Conservation (phyloP, 2,113 vertebrate genomes). For the Ochotona curzoniae region DNA sequence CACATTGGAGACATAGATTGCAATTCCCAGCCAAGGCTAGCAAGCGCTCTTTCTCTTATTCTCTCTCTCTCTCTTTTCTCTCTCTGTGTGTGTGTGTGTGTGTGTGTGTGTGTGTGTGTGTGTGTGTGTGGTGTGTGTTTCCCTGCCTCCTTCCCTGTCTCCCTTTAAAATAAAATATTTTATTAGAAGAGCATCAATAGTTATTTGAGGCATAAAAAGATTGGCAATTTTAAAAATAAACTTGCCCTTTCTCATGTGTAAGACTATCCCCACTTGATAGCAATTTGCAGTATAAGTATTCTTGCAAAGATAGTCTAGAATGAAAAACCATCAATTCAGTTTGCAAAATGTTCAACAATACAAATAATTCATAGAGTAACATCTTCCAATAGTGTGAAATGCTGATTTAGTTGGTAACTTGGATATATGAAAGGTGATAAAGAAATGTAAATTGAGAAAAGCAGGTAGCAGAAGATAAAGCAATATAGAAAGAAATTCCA, state of each 20-base stretch:
- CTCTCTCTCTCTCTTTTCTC: too few species aligned
- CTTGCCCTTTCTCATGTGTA: background rate
- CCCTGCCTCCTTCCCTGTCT: too few species aligned
- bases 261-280: background rate
- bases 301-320: slow-evolving; percentile 11
- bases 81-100: too few species aligned
- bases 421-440: background rate
- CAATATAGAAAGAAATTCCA: background rate
- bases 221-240: slow-evolving; percentile 11
- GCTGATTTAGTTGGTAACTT: background rate
- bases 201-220: slow-evolving; percentile 6
- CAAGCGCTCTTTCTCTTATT: too few species aligned
- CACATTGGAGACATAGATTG: too few species aligned
- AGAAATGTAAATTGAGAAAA: slow-evolving; percentile 3
- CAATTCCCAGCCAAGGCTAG: too few species aligned
- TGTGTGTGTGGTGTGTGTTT: too few species aligned
- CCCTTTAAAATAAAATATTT: too few species aligned
- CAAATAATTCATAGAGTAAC: background rate
- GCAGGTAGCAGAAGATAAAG: background rate
- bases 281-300: background rate
- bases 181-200: background rate
- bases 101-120: too few species aligned
- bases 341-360: background rate
- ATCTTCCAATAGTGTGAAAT: background rate
- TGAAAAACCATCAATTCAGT: background rate